These are phyloP conservation scores for Bruchidius siliquastri DNA, from an alignment of 2,888 invertebrate species.

Conservation along the genomic window DNA sequence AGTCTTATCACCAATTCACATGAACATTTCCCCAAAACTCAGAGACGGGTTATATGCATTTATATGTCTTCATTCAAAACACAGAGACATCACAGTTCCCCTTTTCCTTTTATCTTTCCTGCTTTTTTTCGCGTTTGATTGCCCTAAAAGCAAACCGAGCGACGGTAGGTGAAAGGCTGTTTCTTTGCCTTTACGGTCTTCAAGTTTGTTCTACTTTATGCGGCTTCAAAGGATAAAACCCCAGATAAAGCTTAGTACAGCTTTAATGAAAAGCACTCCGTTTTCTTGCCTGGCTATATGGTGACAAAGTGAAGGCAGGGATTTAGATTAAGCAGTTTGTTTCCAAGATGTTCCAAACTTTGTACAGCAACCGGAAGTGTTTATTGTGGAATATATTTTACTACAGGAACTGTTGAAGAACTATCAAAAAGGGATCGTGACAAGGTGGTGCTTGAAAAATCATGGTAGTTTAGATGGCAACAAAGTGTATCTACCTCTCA, in stretches of 20 bases:
- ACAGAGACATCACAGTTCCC: neutral
- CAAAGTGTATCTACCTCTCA: no score
- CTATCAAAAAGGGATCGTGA: no score
- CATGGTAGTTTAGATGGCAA: no score
- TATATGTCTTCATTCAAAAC: neutral
- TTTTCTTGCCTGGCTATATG: neutral
- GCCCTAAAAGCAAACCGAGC: slow-evolving; percentile 5
- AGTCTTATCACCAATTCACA: no score
- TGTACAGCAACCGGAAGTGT: no score
- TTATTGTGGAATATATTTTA: no score
- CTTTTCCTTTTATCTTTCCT: slow-evolving; percentile 4
- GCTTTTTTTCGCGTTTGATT: slow-evolving; percentile 5
- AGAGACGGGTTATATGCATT: neutral
- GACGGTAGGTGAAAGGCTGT: neutral
- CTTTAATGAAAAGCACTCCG: neutral
- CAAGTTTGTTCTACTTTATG: neutral
- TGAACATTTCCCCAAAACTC: no score
- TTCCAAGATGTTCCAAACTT: neutral
- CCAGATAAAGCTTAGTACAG: neutral
- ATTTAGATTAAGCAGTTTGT: neutral
- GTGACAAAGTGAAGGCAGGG: neutral
- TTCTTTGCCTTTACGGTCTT: neutral
- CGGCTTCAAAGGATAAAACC: neutral
- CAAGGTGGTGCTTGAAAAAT: no score
- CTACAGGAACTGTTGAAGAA: no score